Percentiles rank a stretch among this genome's conserved stretches.
Conservation (phyloP, 2,113 vertebrate genomes). For the Nannobrachium achirus region DNA sequence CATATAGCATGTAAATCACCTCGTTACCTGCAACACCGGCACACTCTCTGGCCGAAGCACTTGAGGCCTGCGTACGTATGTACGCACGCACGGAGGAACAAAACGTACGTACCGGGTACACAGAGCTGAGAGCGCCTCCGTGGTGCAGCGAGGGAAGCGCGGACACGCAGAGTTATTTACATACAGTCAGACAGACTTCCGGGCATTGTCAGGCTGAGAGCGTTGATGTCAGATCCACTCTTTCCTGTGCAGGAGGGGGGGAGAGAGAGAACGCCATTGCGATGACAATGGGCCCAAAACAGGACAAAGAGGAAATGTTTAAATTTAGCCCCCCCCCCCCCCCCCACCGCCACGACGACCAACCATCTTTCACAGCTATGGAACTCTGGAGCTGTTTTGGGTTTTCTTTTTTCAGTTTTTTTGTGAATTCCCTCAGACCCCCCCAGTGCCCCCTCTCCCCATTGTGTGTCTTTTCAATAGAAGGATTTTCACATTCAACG, state of each 20-base stretch:
- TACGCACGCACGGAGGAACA: too few relatives aligned
- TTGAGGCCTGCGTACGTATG: not conserved
- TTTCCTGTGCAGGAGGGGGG: slow-evolving; percentile 80
- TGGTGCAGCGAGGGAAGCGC: slow-evolving; percentile 71
- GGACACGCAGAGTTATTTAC: slow-evolving; percentile 81
- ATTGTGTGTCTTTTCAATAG: slow-evolving; percentile 78
- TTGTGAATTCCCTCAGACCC: slow-evolving; percentile 65
- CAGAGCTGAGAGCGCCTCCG: slow-evolving; percentile 47
- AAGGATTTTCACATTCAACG: slow-evolving; percentile 79
- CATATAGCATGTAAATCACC: slow-evolving; percentile 56
- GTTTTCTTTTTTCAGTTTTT: slow-evolving; percentile 30
- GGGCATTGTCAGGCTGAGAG: slow-evolving; percentile 79
- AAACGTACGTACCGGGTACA: slow-evolving; percentile 5
- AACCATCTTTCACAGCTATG: slow-evolving; percentile 58
- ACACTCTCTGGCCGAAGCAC: slow-evolving; percentile 23
- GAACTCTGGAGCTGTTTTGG: slow-evolving; percentile 63
- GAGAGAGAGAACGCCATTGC: slow-evolving; percentile 63
- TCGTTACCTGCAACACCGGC: slow-evolving; percentile 28
- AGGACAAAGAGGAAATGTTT: slow-evolving; percentile 82
- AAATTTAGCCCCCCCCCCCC: slow-evolving; percentile 76
- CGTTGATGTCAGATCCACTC: slow-evolving; percentile 83
- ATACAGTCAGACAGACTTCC: slow-evolving; percentile 83
- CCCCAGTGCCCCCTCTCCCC: slow-evolving; percentile 61
- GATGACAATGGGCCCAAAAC: slow-evolving; percentile 81
- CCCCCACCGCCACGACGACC: slow-evolving; percentile 49